Percentiles rank a stretch among this genome's conserved stretches.
Evolutionary conservation across 2,888 invertebrate genomes (phyloP).

Genomic region (Pomacea canaliculata): DNA sequence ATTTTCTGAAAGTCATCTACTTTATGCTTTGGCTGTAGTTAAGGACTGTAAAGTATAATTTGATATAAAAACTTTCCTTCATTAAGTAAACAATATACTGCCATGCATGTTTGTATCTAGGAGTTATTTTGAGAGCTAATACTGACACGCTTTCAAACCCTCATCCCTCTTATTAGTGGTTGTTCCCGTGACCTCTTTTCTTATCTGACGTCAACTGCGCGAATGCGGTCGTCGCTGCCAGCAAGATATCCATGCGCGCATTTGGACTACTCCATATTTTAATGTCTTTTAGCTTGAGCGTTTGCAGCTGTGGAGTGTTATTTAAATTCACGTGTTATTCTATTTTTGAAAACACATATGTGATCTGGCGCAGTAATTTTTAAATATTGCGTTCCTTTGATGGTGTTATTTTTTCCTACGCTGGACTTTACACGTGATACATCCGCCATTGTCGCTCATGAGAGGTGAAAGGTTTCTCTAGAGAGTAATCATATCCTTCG

Average conservation of each 20-base stretch:
- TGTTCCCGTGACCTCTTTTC: background rate
- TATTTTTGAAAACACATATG: too few relatives aligned
- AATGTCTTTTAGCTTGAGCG: too few relatives aligned
- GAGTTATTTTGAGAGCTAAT: too few relatives aligned
- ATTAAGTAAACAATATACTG: too few relatives aligned
- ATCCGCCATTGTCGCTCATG: slow-evolving; percentile 31
- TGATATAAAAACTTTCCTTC: too few relatives aligned
- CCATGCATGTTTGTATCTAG: too few relatives aligned
- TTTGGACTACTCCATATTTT: background rate
- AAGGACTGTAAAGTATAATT: too few relatives aligned
- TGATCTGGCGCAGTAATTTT: background rate
- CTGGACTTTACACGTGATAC: slow-evolving; percentile 11
- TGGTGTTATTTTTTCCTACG: background rate
- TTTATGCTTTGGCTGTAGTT: too few relatives aligned
- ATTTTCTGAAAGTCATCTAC: too few relatives aligned
- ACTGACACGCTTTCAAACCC: too few relatives aligned
- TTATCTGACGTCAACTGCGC: slow-evolving; percentile 1
- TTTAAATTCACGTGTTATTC: too few relatives aligned
- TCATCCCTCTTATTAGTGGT: background rate
- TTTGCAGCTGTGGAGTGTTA: too few relatives aligned
- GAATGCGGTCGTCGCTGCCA: background rate
- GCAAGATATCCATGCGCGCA: background rate
- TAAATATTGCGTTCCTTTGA: background rate
- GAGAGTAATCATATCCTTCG: slow-evolving; percentile 11
- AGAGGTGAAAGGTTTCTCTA: slow-evolving; percentile 28